Base-by-base conservation (phyloP, 2,888 invertebrate species). In the Cosmia pyralina region DNA sequence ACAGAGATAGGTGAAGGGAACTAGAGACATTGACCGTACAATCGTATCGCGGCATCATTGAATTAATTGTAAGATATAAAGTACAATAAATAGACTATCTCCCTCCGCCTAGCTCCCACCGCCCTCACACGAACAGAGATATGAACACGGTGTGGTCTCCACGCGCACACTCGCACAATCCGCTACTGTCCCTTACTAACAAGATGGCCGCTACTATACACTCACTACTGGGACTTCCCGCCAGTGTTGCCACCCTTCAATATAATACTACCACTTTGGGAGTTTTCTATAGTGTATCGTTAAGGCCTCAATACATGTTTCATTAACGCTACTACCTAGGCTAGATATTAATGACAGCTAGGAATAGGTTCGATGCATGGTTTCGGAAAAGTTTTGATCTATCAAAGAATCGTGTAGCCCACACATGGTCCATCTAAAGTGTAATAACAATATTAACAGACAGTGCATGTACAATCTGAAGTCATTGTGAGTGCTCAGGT, bases 121-220 rank as follows among this genome's bases (percentile, higher is more conserved):
- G 77, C 78, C 84, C 77, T 85, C 84, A 88, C 88, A 88, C 88
- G 80, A 78, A 85, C 82, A 84, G 77, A 87, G 81, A 90, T 86
- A 87, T 92, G 88, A 89, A 94, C 94, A 95, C 95, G 93, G 94
- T 95, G 95, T 95, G 95, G 94, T 93, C 92, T 94, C 93, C 94
- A 93, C 95, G 95, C 94, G 92, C 94, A 94, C 95, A 94, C 93
- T 93, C 92, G 95, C 95, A 95, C 94, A 93, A 89, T 92, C 92
- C 92, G 95, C 95, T 95, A 94, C 90, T 91, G 87, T 92, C 92
- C 94, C 92, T 88, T 95, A 95, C 95, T 95, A 96, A 95, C 95
- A 92, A 92, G 64, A 87, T 89, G 93, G 93, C 92, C 93, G 91
- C 88, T 87, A 92, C 91, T 89, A 92, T 93, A 94, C 92, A 90